Evolutionary conservation across 2,113 vertebrate species (phyloP), one percentile per base, ranked within the genome.

Genomic region (Muscicapa adusta): DNA sequence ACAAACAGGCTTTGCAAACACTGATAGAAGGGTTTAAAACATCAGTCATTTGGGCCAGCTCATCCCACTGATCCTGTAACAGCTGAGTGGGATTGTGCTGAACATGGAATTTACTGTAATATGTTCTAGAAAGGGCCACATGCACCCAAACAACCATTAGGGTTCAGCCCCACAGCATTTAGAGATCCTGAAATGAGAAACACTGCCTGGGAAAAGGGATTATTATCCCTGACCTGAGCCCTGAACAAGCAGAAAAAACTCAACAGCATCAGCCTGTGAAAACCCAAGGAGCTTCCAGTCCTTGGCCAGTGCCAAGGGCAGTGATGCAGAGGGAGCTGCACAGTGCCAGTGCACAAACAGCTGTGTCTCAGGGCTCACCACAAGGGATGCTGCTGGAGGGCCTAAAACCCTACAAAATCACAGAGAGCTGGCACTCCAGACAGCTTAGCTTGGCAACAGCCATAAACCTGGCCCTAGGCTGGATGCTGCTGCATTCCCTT

Each of bases 51-150:
- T 20, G 51, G 36, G 51, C 43, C 83, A 67, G 61, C 62, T 60
- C 62, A 60, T 36, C 13, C 62, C 83, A 67, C 62, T 5, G 36
- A 31, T 51, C 43, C 62, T 67, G 4, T 8, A 26, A 6, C 24
- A 36, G 43, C 53, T 36, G 33, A 14, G 15, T 6, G 45, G 53
- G 53, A 22, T 36, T 43, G 12, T 76, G 62, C 53, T 76, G 33
- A 36, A 15, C 36, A 6, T 2, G 14, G 36, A 2, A 36, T 11
- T 43, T 4, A 4, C 6, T 36, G 53, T 1, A 26, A 2, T 2
- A 6, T 18, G 33, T 38, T 36, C 45, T 68, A 63, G 23, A 28
- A 45, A 47, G 18, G 33, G 33, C 22, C 40, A 54, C 67, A 33
- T 0, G 1, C 8, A 33, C 58, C n/a, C 58, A 47, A 54, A 3